These are phyloP conservation scores for Platerodrilus igneus DNA, from an alignment of 2,888 invertebrate species.

Conservation along the genomic window DNA sequence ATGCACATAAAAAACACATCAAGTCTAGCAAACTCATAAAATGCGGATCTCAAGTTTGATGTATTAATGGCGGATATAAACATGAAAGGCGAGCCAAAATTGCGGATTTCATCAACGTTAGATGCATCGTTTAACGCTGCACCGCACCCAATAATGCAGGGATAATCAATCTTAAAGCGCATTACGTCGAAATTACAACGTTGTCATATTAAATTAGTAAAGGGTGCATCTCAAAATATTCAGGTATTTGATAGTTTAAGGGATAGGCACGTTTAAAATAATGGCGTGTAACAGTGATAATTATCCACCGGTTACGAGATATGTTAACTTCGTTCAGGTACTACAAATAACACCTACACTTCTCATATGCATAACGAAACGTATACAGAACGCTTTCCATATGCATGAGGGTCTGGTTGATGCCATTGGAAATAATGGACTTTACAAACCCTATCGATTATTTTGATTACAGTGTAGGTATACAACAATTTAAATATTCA, in stretches of 20 bases:
- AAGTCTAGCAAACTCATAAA: constrained; percentile 18
- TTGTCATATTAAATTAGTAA: constrained; percentile 16
- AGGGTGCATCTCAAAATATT: constrained; percentile 17
- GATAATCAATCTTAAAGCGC: constrained; percentile 21
- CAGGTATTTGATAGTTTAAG: constrained; percentile 14
- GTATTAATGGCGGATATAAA: constrained; percentile 20
- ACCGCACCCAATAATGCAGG: constrained; percentile 13
- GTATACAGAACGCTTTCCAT: constrained; percentile 26
- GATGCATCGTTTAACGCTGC: constrained; percentile 9
- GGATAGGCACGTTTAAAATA: constrained; percentile 5
- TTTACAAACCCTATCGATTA: constrained; percentile 26
- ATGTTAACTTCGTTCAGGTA: constrained; percentile 15
- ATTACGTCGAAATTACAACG: constrained; percentile 14
- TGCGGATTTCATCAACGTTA: constrained; percentile 13
- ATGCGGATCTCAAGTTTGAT: constrained; percentile 19
- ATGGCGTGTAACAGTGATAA: constrained; percentile 4
- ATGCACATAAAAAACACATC: constrained; percentile 21
- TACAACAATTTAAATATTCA: constrained; percentile 11
- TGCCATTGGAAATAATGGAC: constrained; percentile 29
- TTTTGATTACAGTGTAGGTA: constrained; percentile 10
- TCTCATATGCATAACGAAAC: constrained; percentile 30
- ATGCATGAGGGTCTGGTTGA: constrained; percentile 28
- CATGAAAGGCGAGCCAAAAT: constrained; percentile 13
- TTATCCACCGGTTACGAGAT: constrained; percentile 6
- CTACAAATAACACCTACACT: constrained; percentile 20